A percentile compares a stretch with the other conserved stretches of the same genome.
These are phyloP conservation scores for zebrafish (Danio rerio) DNA, from an alignment of 2,113 vertebrate species.

Conservation along the genomic window GRCz12tu NC_133177.1:34141001-34141500, in stretches of 20 bases:
- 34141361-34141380: slow-evolving; percentile 49
- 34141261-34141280: slow-evolving; percentile 49
- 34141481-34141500: slow-evolving; percentile 55
- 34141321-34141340: slow-evolving; percentile 65
- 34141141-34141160: slow-evolving; percentile 26
- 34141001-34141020: slow-evolving; percentile 63
- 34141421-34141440: slow-evolving; percentile 67
- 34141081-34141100: slow-evolving; percentile 43
- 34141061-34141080: slow-evolving; percentile 28
- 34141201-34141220: slow-evolving; percentile 41
- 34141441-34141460: slow-evolving; percentile 57
- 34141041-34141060: slow-evolving; percentile 32
- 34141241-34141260: slow-evolving; percentile 29
- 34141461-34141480: slow-evolving; percentile 62
- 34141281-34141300: slow-evolving; percentile 67
- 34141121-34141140: slow-evolving; percentile 42
- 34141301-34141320: slow-evolving; percentile 54
- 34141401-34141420: slow-evolving; percentile 71
- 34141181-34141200: slow-evolving; percentile 43
- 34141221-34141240: slow-evolving; percentile 25
- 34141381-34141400: slow-evolving; percentile 65
- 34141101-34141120: slow-evolving; percentile 43
- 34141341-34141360: slow-evolving; percentile 66
- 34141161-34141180: slow-evolving; percentile 32
- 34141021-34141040: slow-evolving; percentile 47